These are phyloP conservation scores for Edolisoma coerulescens DNA, from an alignment of 2,113 vertebrate genomes.

Conservation along the genomic window DNA sequence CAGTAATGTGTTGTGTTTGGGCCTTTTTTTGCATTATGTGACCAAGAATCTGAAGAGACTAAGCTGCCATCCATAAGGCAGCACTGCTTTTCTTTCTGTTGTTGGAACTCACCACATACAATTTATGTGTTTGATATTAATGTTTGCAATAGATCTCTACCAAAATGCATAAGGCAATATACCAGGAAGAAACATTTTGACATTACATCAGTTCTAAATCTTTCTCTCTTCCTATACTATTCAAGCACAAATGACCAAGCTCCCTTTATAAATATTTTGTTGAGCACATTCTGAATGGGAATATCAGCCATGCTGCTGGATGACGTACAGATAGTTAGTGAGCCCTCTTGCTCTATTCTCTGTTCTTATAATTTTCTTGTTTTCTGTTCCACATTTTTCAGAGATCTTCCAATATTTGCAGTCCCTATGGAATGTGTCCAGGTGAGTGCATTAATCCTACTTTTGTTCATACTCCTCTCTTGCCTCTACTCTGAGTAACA, in stretches of 20 bases:
- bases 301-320: not conserved
- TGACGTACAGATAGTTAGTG: not conserved
- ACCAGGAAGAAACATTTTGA: not conserved
- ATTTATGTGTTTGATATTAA: not conserved
- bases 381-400: not conserved
- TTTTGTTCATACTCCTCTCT: not conserved
- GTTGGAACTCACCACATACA: not conserved
- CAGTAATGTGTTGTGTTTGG: not conserved
- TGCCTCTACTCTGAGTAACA: not conserved
- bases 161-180: not conserved
- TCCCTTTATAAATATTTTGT: not conserved
- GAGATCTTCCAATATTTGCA: not conserved
- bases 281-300: not conserved
- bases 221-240: not conserved
- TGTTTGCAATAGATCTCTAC: not conserved
- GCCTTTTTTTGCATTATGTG: not conserved
- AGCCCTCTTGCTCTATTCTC: not conserved
- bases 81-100: not conserved
- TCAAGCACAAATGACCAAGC: not conserved
- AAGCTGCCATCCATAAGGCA: not conserved
- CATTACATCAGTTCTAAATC: not conserved
- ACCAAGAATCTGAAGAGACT: not conserved
- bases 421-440: not conserved
- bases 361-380: not conserved
- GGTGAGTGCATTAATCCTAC: not conserved